These are phyloP conservation scores for Tychaedon coryphoeus DNA, from an alignment of 2,113 vertebrate genomes.

Conservation along the genomic window DNA sequence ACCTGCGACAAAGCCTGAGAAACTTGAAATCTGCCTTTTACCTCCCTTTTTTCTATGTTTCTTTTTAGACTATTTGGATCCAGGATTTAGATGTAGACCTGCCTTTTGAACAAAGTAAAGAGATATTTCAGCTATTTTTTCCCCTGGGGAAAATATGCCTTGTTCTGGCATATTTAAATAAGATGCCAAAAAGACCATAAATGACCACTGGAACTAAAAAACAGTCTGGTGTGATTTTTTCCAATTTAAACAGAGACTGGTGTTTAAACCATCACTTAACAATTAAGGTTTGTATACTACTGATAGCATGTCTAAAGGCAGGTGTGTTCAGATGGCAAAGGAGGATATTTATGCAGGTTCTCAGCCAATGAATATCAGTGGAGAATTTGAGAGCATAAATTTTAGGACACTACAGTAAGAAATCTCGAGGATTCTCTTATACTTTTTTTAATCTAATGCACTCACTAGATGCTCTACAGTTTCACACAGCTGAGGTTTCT, in stretches of 20 bases:
- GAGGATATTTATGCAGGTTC: conserved; percentile 47
- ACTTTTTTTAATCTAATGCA: conserved; percentile 62
- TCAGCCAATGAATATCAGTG: conserved; percentile 27
- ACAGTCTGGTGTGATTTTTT: not conserved
- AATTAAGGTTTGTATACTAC: conserved; percentile 55
- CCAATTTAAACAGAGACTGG: conserved; percentile 35
- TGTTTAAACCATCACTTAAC: conserved; percentile 36
- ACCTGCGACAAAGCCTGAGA: not conserved
- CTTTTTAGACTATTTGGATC: not conserved
- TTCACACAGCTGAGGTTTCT: conserved; percentile 68
- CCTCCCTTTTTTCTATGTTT: not conserved
- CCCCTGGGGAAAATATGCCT: not conserved
- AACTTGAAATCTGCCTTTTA: not conserved
- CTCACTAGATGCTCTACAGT: conserved; percentile 69
- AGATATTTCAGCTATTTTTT: not conserved
- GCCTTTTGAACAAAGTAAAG: conserved; percentile 7
- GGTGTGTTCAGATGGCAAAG: conserved; percentile 54
- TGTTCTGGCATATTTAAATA: conserved; percentile 60
- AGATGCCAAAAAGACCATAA: conserved; percentile 44
- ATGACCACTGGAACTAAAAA: conserved; percentile 48
- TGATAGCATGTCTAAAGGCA: conserved; percentile 51
- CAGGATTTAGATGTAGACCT: not conserved
- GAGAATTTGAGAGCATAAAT: conserved; percentile 35
- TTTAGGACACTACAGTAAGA: conserved; percentile 45
- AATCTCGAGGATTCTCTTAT: conserved; percentile 42